Evolutionary conservation across 2,888 invertebrate genomes (phyloP), one percentile per base, ranked within the genome.

Genomic region (Mimas tiliae): DNA sequence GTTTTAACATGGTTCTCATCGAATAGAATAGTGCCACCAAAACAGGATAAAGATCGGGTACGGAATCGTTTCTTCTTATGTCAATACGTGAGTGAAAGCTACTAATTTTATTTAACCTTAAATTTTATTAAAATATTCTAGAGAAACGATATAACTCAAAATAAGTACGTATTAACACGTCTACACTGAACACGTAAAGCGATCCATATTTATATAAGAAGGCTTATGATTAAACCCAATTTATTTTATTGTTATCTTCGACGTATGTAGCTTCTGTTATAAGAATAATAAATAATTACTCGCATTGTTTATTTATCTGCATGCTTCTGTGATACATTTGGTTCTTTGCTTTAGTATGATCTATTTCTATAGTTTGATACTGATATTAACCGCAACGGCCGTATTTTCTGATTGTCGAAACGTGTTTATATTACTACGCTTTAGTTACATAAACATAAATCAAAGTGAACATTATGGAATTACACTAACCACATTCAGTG

Each of bases 81-180:
- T 85, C 79, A 76, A 86, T 81, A 87, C 90, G 88, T 89, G 89
- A 89, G 90, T 88, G 90, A 91, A 91, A 91, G 90, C 86, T 68
- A 74, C 75, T 76, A 74, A 78, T 72, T 58, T 58, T 48, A 58
- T 65, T 55, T 58, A 38, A 58, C 34, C 65, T 58, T 65, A 65
- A 64, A 71, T 84, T 79, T 75, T 81, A 83, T 83, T 84, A 79
- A 85, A 86, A 83, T 85, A 82, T 82, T 80, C 76, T 70, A 76
- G 79, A 82, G 80, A 80, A 81, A 75, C 72, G 72, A 68, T 69
- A 75, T 72, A 76, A 75, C 70, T 72, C 69, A 74, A 71, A 75
- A 76, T 68, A 72, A 27, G 27, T 27, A 27, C 27, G 72, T 78
- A 77, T 76, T 70, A 75, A 75, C 70, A 72, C 78, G 72, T 76